Percentiles rank a stretch among this genome's conserved stretches.
phyloP scores from a whole-genome alignment of 2,113 vertebrate species.

The Nothoprocta perdicaria region DNA sequence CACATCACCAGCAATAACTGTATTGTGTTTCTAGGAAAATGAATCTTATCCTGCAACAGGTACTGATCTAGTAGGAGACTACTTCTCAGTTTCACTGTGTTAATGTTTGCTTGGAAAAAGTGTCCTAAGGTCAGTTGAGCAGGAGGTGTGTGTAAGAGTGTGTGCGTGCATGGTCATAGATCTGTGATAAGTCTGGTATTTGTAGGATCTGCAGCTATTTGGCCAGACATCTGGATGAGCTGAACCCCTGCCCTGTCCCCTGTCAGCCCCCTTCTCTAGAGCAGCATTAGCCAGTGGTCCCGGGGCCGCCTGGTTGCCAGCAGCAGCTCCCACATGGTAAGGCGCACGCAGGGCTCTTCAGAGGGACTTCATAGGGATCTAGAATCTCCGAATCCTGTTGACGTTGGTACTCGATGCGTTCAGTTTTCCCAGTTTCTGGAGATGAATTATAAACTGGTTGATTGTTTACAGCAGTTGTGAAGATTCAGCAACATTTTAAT shows the following conservation, averaged over 20 bases:
- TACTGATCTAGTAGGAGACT: background rate
- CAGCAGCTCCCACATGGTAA: background rate
- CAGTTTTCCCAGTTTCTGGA: conserved; percentile 30
- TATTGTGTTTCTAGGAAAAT: background rate
- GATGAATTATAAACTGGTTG: conserved; percentile 50
- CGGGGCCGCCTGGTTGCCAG: no score
- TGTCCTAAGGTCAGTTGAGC: background rate
- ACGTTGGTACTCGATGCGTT: background rate
- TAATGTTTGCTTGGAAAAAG: background rate
- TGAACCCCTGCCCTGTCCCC: background rate
- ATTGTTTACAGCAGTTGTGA: conserved; percentile 44
- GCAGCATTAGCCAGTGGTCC: background rate
- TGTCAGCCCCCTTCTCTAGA: background rate
- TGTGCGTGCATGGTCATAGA: fast-evolving
- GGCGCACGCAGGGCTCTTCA: no score
- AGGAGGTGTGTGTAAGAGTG: background rate
- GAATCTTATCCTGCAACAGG: background rate
- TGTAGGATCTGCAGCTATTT: background rate
- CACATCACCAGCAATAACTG: background rate
- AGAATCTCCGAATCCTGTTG: background rate
- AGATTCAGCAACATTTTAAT: conserved; percentile 56
- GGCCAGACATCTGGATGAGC: background rate
- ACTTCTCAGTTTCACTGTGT: background rate
- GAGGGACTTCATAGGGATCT: background rate
- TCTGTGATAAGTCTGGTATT: background rate